These are phyloP conservation scores for Agrilus biguttatus DNA, from an alignment of 2,888 invertebrate species.

Conservation along the genomic window DNA sequence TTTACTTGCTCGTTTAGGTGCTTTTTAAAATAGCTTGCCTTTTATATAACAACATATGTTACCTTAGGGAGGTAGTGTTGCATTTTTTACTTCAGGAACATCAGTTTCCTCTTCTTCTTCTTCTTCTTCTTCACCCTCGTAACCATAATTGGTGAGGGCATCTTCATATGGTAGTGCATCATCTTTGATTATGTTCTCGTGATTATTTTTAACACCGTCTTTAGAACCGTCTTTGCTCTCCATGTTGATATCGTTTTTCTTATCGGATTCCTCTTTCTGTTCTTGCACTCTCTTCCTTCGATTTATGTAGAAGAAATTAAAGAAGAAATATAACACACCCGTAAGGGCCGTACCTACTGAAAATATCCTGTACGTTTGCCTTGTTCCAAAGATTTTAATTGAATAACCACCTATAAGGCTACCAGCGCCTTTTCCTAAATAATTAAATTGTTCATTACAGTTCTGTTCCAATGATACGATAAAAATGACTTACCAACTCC, in stretches of 20 bases:
- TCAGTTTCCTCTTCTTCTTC: conserved; percentile 7
- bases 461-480: no score
- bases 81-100: no score
- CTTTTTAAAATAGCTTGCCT: no score
- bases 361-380: conserved; percentile 59
- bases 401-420: conserved; percentile 62
- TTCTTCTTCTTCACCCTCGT: conserved; percentile 20
- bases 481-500: conserved; percentile 47
- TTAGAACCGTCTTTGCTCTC: conserved; percentile 12
- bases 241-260: conserved; percentile 14
- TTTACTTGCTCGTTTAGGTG: no score
- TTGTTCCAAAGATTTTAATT: conserved; percentile 56
- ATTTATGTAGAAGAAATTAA: conserved; percentile 50
- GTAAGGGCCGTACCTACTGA: conserved; percentile 45
- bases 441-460: conserved; percentile 1
- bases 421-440: conserved; percentile 57
- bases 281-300: conserved; percentile 43
- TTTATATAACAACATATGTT: no score
- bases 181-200: conserved; percentile 11
- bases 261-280: conserved; percentile 12
- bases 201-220: conserved; percentile 5
- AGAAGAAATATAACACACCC: conserved; percentile 51
- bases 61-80: no score
- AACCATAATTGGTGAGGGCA: conserved; percentile 23
- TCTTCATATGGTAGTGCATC: conserved; percentile 21